phyloP scores from a whole-genome alignment of 2,888 invertebrate species.

The Brenthis ino region DNA sequence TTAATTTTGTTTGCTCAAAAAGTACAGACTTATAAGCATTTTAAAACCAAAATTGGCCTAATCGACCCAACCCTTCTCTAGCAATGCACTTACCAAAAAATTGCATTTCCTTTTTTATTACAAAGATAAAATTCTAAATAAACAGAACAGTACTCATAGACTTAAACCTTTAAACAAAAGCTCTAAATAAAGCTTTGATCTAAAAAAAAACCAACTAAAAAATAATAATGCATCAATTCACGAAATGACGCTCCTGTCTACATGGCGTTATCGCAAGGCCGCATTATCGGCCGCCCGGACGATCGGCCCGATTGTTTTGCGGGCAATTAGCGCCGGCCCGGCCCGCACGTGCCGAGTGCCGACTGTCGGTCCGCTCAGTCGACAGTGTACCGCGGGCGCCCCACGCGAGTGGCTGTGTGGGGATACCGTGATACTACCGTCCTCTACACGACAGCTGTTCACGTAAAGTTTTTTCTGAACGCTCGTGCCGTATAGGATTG shows the following conservation, averaged over 20 bases:
- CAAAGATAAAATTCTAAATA: too few species aligned
- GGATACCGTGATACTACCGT: slow-evolving; percentile 34
- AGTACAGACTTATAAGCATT: too few species aligned
- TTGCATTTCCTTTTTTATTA: too few species aligned
- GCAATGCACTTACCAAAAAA: too few species aligned
- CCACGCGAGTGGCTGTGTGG: slow-evolving; percentile 71
- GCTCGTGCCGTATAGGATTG: background rate
- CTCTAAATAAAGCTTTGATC: too few species aligned
- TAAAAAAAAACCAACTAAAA: background rate
- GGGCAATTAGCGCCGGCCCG: slow-evolving; percentile 75
- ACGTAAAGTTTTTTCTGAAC: slow-evolving; percentile 26
- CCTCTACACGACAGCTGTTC: slow-evolving; percentile 45
- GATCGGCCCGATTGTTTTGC: slow-evolving; percentile 76
- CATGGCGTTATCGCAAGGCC: slow-evolving; percentile 55
- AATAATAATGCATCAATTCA: slow-evolving; percentile 13
- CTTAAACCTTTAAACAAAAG: too few species aligned
- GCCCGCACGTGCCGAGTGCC: slow-evolving; percentile 56
- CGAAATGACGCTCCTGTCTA: slow-evolving; percentile 20
- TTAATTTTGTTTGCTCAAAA: too few species aligned
- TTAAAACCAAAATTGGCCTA: too few species aligned
- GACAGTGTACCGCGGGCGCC: slow-evolving; percentile 76
- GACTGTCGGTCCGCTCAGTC: slow-evolving; percentile 35
- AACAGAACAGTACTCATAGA: too few species aligned
- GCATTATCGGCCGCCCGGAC: slow-evolving; percentile 58
- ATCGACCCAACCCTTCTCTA: too few species aligned